Conservation (phyloP, 2,797 vertebrate genomes). For the Arremon aurantiirostris region DNA sequence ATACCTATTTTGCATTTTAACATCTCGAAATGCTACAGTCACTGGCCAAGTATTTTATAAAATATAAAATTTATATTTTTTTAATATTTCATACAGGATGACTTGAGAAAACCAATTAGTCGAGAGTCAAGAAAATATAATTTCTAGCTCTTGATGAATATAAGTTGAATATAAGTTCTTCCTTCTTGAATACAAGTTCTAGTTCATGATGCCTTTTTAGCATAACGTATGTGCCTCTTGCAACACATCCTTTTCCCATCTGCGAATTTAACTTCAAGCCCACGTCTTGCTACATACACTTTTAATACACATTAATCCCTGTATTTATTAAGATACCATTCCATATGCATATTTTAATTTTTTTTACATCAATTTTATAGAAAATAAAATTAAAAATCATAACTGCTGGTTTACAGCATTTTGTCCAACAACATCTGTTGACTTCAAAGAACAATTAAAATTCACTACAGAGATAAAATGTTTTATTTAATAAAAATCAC, state of each 20-base stretch:
- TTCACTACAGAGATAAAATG: not conserved
- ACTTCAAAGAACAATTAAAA: not conserved
- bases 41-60: not conserved
- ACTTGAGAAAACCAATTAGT: not conserved
- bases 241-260: not conserved
- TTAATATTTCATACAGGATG: not conserved
- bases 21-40: not conserved
- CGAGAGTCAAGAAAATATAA: not conserved
- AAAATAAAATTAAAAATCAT: not conserved
- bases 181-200: too few relatives aligned
- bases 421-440: not conserved
- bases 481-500: not conserved
- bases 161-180: too few relatives aligned
- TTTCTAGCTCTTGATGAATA: not conserved
- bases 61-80: not conserved
- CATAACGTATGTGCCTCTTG: not conserved
- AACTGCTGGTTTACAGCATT: not conserved
- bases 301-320: not conserved
- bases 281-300: not conserved
- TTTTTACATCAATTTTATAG: not conserved
- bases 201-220: not conserved
- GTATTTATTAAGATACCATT: not conserved
- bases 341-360: fast-evolving
- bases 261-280: not conserved
- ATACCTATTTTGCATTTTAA: not conserved